A percentile compares a stretch with the other conserved stretches of the same genome.
These are phyloP conservation scores for Cinclus cinclus DNA, from an alignment of 2,113 vertebrate genomes.

Conservation along the genomic window DNA sequence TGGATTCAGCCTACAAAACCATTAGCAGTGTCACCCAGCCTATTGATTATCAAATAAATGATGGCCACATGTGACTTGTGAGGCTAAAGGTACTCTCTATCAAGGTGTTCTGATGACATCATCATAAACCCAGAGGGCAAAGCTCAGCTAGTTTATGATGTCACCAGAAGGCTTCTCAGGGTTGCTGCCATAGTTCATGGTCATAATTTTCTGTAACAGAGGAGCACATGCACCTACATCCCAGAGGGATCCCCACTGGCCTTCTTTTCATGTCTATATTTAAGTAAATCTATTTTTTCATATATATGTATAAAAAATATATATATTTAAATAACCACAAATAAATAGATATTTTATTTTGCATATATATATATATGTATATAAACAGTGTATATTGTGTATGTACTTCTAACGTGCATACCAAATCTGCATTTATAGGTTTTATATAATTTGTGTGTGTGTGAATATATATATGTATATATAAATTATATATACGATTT, in stretches of 20 bases:
- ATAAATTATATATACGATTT: not conserved
- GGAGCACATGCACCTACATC: fast-evolving
- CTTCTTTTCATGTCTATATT: not conserved
- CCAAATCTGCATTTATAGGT: not conserved
- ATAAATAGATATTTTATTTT: not conserved
- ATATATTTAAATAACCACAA: not conserved
- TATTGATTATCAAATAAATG: constrained; percentile 11
- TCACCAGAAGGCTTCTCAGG: not conserved
- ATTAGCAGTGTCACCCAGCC: not conserved
- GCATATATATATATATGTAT: not conserved
- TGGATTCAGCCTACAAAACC: not conserved
- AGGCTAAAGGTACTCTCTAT: not conserved
- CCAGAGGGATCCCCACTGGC: not conserved
- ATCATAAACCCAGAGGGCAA: constrained; percentile 42
- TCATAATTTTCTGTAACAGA: not conserved
- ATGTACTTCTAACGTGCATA: not conserved
- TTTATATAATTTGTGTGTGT: fast-evolving
- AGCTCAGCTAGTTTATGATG: constrained; percentile 45
- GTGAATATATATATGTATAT: too few relatives aligned
- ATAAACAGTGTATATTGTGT: too few relatives aligned
- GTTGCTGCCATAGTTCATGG: not conserved
- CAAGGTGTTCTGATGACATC: constrained; percentile 39
- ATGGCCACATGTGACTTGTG: not conserved
- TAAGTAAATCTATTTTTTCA: not conserved
- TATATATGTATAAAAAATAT: too few relatives aligned